Conservation (phyloP, 1,140 invertebrate species). For the Heliconius congener region DNA sequence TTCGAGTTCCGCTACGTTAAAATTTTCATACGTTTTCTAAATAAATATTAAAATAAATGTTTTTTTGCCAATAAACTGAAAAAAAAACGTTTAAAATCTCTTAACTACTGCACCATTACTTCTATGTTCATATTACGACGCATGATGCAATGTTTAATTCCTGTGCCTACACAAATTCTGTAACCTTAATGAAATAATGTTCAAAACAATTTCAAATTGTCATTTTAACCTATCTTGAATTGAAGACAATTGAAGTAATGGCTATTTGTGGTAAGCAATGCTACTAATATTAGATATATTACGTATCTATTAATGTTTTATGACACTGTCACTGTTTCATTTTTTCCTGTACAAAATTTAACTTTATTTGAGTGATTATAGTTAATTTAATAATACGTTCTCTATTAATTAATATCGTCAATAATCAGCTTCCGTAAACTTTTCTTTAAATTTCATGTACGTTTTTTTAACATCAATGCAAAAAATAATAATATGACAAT, state of each 20-base stretch:
- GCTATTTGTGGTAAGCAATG: slow-evolving; percentile 15
- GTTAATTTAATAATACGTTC: no score
- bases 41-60: no score
- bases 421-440: no score
- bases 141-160: slow-evolving; percentile 36
- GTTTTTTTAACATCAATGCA: no score
- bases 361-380: neutral
- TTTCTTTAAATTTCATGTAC: no score
- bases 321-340: neutral
- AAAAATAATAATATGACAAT: no score
- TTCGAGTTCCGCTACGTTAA: no score
- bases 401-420: no score
- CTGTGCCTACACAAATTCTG: slow-evolving; percentile 30
- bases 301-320: neutral
- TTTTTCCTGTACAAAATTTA: neutral
- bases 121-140: neutral
- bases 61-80: no score
- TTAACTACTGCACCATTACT: neutral
- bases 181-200: slow-evolving; percentile 60
- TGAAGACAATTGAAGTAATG: slow-evolving; percentile 47
- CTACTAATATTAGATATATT: slow-evolving; percentile 7
- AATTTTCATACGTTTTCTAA: no score
- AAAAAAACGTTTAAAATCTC: no score
- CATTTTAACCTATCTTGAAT: slow-evolving; percentile 45
- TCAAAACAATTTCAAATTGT: slow-evolving; percentile 57